Conservation (phyloP, 2,888 invertebrate genomes). For the Heliconius cydno region DNA sequence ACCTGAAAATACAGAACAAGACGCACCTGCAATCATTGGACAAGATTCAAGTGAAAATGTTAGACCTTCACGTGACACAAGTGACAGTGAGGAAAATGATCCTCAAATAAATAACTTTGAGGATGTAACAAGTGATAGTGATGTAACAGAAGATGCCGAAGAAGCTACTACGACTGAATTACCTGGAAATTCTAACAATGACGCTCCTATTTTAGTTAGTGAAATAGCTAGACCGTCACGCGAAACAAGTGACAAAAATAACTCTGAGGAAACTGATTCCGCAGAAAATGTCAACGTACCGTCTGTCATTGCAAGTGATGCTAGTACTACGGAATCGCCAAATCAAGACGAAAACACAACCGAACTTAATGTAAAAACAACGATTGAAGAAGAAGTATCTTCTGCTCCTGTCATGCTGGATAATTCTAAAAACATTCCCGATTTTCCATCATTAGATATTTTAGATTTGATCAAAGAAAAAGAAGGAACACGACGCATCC, state of each 20-base stretch:
- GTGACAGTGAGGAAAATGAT: background rate
- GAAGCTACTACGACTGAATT: slow-evolving; percentile 18
- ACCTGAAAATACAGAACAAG: background rate
- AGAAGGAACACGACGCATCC: slow-evolving; percentile 33
- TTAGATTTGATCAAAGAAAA: slow-evolving; percentile 41
- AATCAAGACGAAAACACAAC: slow-evolving; percentile 34
- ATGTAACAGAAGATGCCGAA: background rate
- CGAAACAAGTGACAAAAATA: slow-evolving; percentile 30
- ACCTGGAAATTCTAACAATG: slow-evolving; percentile 32
- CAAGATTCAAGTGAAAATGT: slow-evolving; percentile 16
- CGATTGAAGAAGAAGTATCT: slow-evolving; percentile 24
- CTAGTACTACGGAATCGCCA: slow-evolving; percentile 40
- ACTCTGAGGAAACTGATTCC: background rate
- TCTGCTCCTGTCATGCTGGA: slow-evolving; percentile 28
- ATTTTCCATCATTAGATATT: slow-evolving; percentile 38
- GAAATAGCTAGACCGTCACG: slow-evolving; percentile 40
- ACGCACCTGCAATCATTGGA: background rate
- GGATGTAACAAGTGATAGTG: background rate
- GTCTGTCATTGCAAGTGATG: background rate
- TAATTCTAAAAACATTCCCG: slow-evolving; percentile 38
- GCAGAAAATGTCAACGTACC: slow-evolving; percentile 6
- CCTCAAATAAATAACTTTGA: background rate
- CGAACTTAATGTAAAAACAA: slow-evolving; percentile 21
- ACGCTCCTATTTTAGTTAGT: slow-evolving; percentile 26
- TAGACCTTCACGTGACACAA: slow-evolving; percentile 6